Evolutionary conservation across 2,113 vertebrate genomes (phyloP).

Genomic region (Apus apus): DNA sequence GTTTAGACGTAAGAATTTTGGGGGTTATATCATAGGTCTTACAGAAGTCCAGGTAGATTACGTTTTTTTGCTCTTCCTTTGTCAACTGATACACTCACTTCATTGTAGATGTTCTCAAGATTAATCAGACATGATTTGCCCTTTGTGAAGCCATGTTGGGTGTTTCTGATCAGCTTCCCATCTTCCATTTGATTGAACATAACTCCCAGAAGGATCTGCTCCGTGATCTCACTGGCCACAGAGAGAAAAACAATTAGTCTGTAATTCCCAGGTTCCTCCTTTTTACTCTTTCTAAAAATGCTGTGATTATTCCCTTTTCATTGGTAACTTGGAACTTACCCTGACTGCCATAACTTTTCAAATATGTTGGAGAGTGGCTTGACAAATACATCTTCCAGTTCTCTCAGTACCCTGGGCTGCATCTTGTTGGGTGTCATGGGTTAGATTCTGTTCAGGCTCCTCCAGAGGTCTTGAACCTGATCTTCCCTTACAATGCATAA

Average conservation of each 20-base stretch:
- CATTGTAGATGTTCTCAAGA: neutral
- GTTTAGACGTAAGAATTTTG: neutral
- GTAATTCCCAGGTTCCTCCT: neutral
- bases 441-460: neutral
- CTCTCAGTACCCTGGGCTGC: neutral
- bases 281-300: neutral
- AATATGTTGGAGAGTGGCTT: neutral
- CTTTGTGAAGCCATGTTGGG: neutral
- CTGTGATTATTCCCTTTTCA: neutral
- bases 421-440: neutral
- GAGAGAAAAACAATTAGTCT: fast-evolving
- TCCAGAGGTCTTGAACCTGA: neutral
- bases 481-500: neutral
- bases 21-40: neutral
- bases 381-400: neutral
- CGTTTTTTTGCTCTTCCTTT: neutral
- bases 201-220: neutral
- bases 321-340: neutral
- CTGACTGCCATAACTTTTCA: neutral
- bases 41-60: neutral
- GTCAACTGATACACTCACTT: neutral
- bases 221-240: neutral
- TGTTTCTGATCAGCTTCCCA: neutral
- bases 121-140: neutral
- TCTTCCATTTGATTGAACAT: neutral